Conservation (phyloP, 2,113 vertebrate genomes). For the Thryonomys swinderianus region DNA sequence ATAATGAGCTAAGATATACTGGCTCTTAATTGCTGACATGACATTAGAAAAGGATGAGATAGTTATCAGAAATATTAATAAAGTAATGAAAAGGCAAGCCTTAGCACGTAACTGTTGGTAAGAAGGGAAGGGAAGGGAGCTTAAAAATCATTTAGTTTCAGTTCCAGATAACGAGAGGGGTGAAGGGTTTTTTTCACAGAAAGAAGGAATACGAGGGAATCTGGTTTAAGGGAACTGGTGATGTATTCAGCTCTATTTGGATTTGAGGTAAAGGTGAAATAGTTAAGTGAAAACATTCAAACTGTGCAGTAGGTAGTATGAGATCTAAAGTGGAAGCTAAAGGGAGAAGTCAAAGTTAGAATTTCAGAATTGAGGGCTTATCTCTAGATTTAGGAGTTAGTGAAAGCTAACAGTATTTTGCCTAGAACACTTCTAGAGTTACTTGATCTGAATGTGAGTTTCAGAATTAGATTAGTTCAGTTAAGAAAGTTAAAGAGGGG, state of each 20-base stretch:
- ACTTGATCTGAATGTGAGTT: slow-evolving; percentile 30
- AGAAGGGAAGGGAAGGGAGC: neutral
- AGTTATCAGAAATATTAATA: neutral
- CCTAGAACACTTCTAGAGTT: neutral
- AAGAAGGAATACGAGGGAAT: slow-evolving; percentile 10
- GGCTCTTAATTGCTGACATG: neutral
- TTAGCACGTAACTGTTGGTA: neutral
- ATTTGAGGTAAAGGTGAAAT: slow-evolving; percentile 39
- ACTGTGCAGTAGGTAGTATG: neutral
- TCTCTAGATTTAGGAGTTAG: neutral
- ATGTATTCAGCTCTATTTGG: neutral
- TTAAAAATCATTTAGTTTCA: slow-evolving; percentile 38
- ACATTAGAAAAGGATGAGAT: neutral
- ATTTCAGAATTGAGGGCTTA: neutral
- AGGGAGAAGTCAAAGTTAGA: neutral
- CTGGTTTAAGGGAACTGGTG: neutral
- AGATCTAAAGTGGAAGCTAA: slow-evolving; percentile 14
- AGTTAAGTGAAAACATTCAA: slow-evolving; percentile 7
- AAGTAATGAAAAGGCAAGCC: slow-evolving; percentile 7
- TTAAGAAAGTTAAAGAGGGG: slow-evolving; percentile 15
- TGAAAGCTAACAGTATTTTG: neutral
- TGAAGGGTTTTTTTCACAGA: slow-evolving; percentile 24
- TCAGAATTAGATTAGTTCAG: slow-evolving; percentile 27
- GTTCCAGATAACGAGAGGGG: neutral
- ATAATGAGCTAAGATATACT: neutral